A percentile compares a stretch with the other conserved stretches of the same genome.
phyloP scores from a whole-genome alignment of 2,888 invertebrate species.

The Pomacea canaliculata region DNA sequence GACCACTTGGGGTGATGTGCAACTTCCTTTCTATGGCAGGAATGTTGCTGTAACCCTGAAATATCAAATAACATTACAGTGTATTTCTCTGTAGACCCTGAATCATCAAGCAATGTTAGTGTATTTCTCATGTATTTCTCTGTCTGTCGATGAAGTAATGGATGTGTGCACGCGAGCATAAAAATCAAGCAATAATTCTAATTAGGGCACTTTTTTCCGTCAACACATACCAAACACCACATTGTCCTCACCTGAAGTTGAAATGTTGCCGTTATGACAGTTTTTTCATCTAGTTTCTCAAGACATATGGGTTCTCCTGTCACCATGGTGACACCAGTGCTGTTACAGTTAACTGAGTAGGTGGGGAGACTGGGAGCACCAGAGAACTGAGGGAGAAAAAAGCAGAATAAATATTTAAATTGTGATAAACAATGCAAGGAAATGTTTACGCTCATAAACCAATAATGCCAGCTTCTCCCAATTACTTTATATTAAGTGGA shows the following conservation, averaged over 20 bases:
- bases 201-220: too few species aligned
- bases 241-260: constrained; percentile 57
- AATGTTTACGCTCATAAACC: too few species aligned
- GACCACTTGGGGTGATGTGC: constrained; percentile 60
- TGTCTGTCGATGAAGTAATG: too few species aligned
- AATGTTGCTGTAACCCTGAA: constrained; percentile 57
- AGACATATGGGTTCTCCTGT: constrained; percentile 58
- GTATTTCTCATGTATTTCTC: too few species aligned
- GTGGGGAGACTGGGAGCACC: constrained; percentile 56
- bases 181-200: too few species aligned
- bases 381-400: constrained; percentile 46
- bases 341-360: constrained; percentile 59
- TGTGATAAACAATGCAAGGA: too few species aligned
- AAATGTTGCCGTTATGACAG: constrained; percentile 56
- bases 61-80: not conserved
- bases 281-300: constrained; percentile 56
- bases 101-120: too few species aligned
- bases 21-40: constrained; percentile 61
- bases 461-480: too few species aligned
- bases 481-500: not conserved
- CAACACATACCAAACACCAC: not conserved
- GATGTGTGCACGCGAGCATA: too few species aligned
- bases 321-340: constrained; percentile 52
- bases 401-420: too few species aligned
- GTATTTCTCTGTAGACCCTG: too few species aligned